Percentiles rank a stretch among this genome's conserved stretches.
Conservation (phyloP, 2,113 vertebrate genomes). For the Cnemophilus loriae region DNA sequence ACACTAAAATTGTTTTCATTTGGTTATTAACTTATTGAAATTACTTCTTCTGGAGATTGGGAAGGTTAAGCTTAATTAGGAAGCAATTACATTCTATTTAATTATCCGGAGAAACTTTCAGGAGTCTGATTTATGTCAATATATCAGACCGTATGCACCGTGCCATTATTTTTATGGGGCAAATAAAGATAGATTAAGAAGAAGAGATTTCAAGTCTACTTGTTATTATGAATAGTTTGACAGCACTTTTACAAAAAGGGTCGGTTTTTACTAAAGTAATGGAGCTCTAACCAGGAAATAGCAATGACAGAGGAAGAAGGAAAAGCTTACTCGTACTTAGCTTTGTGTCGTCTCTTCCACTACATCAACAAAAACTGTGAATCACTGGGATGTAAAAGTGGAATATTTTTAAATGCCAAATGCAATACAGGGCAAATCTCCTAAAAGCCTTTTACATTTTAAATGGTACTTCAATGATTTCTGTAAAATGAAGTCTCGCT, state of each 20-base stretch:
- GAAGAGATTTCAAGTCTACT: neutral
- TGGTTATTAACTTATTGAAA: neutral
- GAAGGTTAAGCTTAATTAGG: neutral
- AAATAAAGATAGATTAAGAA: neutral
- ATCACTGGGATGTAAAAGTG: neutral
- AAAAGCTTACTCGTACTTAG: neutral
- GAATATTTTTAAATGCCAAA: neutral
- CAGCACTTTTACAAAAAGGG: neutral
- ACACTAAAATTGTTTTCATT: neutral
- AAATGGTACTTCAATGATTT: neutral
- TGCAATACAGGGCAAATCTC: neutral
- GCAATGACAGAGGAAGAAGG: neutral
- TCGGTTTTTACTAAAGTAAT: neutral
- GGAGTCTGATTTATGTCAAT: neutral
- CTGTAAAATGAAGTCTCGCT: neutral
- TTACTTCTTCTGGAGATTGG: neutral
- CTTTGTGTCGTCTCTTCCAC: neutral
- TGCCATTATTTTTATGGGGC: neutral
- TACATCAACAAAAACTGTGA: neutral
- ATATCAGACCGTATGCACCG: neutral
- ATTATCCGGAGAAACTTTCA: neutral
- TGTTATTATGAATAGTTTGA: neutral
- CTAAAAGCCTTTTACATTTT: neutral
- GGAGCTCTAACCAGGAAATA: neutral
- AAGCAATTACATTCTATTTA: neutral